Base-by-base conservation (phyloP, 53 echinoderm and acorn worm genomes). In the Echinarachnius parma region DNA sequence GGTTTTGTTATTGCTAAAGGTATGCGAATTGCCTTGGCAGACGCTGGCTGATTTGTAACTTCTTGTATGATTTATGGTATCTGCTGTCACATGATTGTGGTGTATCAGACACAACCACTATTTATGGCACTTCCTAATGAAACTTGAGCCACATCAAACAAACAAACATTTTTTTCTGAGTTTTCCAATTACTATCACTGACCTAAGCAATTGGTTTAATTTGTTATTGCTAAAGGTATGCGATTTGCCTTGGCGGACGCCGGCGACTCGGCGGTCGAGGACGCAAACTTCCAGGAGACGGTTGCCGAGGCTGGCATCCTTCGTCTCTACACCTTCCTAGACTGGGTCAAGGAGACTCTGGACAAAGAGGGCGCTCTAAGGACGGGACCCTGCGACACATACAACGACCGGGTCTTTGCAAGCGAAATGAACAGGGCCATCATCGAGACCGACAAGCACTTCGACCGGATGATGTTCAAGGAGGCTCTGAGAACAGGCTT, bases 281-380 rank as follows among this genome's bases (percentile, higher is more conserved):
- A 95, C 54, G 96, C 96, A 28, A 95, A 95, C 84, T 95, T 95
- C 77, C 80, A 82, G 39, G 90, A 87, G 37, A 24, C 68, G 16
- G 79, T 95, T 64, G 96, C 96, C 0, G 96, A 95, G 46, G 85
- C 96, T 42, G 96, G 96, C 21, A 95, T 95, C 62, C 72, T 95
- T 24, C 87, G 96, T 50, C 96, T 95, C 53, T 95, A 91, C 80
- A 95, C 77, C 47, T 91, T 87, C 82, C 61, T 95, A 21, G 96
- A 95, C 30, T 95, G 96, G 96, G 82, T 82, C 58, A 82, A 82
- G 57, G 91, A 95, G 66, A 91, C 85, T 69, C 78, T 95, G 30
- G 91, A 78, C 13, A 64, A 34, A 18, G 53, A 85, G 46, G 70
- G 66, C 49, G 48, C 62, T 44, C 81, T 95, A 18, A 65, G 96